Conservation (phyloP, 2,113 vertebrate genomes). For the Mormyrus iriodes region DNA sequence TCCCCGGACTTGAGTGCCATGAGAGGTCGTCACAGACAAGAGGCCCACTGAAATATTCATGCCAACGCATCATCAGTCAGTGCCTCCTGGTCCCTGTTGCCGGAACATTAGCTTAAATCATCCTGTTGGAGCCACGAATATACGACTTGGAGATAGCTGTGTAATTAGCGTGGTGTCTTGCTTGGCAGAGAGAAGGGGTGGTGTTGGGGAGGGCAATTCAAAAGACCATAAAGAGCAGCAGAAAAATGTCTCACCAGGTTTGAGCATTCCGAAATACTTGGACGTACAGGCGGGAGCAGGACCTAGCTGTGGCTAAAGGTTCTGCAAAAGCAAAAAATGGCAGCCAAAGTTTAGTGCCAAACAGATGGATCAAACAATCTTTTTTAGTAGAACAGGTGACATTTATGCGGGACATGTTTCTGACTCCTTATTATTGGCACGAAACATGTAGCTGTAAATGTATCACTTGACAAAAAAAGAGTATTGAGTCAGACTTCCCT, state of each 20-base stretch:
- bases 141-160: background rate
- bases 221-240: background rate
- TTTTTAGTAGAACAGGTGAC: constrained; percentile 9
- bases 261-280: background rate
- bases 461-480: constrained; percentile 8
- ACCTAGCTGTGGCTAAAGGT: background rate
- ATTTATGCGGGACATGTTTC: background rate
- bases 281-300: background rate
- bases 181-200: too few species aligned
- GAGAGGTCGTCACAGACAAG: background rate
- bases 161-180: background rate
- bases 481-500: constrained; percentile 1
- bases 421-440: background rate
- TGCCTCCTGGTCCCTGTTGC: background rate
- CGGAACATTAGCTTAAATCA: background rate
- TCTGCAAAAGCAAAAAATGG: background rate
- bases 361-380: too few species aligned
- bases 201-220: background rate
- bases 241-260: background rate
- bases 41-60: background rate
- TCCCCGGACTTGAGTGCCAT: background rate
- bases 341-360: background rate
- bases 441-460: constrained; percentile 20
- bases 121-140: background rate
- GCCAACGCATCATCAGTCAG: background rate